phyloP scores from a whole-genome alignment of 2,888 invertebrate species.

The Odontomyia ornata region DNA sequence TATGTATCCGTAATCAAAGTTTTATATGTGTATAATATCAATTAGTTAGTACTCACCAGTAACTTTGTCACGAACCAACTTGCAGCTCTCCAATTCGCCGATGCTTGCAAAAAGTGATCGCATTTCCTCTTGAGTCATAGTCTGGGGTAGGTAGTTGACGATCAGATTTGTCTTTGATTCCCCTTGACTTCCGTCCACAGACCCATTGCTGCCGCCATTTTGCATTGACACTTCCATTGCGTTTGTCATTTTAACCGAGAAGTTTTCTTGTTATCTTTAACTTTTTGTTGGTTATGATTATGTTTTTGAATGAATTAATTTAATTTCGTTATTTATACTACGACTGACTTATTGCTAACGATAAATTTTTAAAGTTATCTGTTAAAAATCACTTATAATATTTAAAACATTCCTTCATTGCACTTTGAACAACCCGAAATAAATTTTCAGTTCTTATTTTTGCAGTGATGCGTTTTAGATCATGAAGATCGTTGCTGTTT shows the following conservation, averaged over 20 bases:
- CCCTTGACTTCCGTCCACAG: constrained; percentile 77
- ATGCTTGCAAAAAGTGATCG: constrained; percentile 92
- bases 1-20: too few species aligned
- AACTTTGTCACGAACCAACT: constrained; percentile 95
- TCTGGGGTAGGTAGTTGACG: constrained; percentile 94
- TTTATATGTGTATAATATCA: too few species aligned
- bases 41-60: constrained; percentile 71
- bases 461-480: constrained; percentile 57
- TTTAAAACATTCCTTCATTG: constrained; percentile 55
- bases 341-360: not conserved
- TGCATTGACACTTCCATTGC: constrained; percentile 76
- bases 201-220: constrained; percentile 71
- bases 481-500: constrained; percentile 61
- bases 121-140: constrained; percentile 94
- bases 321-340: too few species aligned
- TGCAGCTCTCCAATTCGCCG: constrained; percentile 97
- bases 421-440: constrained; percentile 61
- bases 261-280: constrained; percentile 56
- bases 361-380: not conserved
- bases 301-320: not conserved
- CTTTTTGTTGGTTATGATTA: constrained; percentile 55
- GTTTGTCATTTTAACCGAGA: constrained; percentile 60
- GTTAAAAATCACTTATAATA: constrained; percentile 47
- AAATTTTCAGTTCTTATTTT: constrained; percentile 37
- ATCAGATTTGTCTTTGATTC: constrained; percentile 96